A percentile compares a stretch with the other conserved stretches of the same genome.
Evolutionary conservation across 2,888 invertebrate species (phyloP).

Genomic region (Cantharis rufa): DNA sequence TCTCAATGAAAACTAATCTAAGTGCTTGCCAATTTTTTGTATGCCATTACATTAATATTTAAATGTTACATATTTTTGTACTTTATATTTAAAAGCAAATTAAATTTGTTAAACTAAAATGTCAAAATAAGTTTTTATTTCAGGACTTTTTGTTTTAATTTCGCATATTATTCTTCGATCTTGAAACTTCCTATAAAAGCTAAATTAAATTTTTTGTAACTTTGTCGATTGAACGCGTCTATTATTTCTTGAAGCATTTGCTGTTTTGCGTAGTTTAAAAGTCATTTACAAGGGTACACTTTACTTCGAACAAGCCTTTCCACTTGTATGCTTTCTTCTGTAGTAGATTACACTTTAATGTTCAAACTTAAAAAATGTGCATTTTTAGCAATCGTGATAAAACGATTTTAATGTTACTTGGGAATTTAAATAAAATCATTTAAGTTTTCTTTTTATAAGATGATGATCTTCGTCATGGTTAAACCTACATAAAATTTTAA

Average conservation of each 20-base stretch:
- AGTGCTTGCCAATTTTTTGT: no score
- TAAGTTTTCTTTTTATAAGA: neutral
- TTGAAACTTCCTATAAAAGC: neutral
- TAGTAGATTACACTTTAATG: slow-evolving; percentile 11
- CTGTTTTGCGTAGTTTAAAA: slow-evolving; percentile 13
- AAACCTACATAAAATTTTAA: neutral
- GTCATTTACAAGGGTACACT: slow-evolving; percentile 14
- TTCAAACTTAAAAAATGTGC: slow-evolving; percentile 3
- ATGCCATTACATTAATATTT: no score
- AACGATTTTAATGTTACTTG: neutral
- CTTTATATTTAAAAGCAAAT: neutral
- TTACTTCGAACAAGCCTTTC: slow-evolving; percentile 14
- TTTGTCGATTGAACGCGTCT: neutral
- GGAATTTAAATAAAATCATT: neutral
- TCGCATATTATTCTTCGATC: neutral
- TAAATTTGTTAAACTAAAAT: neutral
- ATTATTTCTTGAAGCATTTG: slow-evolving; percentile 1
- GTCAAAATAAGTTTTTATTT: neutral
- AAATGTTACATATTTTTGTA: no score
- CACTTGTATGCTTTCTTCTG: slow-evolving; percentile 7
- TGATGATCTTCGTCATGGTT: neutral
- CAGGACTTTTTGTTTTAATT: neutral
- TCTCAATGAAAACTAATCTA: no score
- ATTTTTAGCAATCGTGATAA: neutral
- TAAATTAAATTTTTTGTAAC: neutral